Conservation (phyloP, 2,888 invertebrate species). For the Lottia gigantea region DNA sequence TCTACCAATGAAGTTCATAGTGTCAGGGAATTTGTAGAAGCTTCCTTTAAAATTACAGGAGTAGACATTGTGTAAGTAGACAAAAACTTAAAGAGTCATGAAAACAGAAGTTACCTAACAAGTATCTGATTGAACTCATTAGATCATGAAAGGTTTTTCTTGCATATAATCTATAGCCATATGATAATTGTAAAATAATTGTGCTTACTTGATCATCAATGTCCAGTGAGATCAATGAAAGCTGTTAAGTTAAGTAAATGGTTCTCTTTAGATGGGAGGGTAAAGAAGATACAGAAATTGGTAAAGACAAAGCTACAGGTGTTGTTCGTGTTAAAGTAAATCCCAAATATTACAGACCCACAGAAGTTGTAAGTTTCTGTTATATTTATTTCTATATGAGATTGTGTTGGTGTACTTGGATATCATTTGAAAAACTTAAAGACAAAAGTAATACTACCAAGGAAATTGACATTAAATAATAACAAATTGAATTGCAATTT, state of each 20-base stretch:
- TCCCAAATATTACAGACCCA: constrained; percentile 94
- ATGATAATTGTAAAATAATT: no score
- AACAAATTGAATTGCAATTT: no score
- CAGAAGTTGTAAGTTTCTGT: constrained; percentile 81
- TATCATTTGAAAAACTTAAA: no score
- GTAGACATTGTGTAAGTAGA: constrained; percentile 75
- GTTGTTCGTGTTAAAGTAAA: constrained; percentile 87
- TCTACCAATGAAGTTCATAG: constrained; percentile 95
- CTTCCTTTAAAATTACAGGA: constrained; percentile 85
- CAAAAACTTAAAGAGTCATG: no score
- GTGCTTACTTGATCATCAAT: neutral
- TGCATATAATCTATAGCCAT: neutral
- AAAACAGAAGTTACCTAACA: no score
- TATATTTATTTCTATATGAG: constrained; percentile 3
- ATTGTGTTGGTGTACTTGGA: neutral
- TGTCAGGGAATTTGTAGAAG: constrained; percentile 95
- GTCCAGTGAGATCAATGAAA: neutral
- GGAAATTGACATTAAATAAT: no score
- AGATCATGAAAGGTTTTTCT: neutral
- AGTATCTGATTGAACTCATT: neutral
- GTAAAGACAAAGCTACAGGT: constrained; percentile 79
- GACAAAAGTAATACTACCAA: no score
- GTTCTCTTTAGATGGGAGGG: constrained; percentile 81
- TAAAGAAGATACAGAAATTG: constrained; percentile 83
- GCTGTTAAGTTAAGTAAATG: neutral